Evolutionary conservation across 2,113 vertebrate genomes (phyloP).

Genomic region (Lophius piscatorius): DNA sequence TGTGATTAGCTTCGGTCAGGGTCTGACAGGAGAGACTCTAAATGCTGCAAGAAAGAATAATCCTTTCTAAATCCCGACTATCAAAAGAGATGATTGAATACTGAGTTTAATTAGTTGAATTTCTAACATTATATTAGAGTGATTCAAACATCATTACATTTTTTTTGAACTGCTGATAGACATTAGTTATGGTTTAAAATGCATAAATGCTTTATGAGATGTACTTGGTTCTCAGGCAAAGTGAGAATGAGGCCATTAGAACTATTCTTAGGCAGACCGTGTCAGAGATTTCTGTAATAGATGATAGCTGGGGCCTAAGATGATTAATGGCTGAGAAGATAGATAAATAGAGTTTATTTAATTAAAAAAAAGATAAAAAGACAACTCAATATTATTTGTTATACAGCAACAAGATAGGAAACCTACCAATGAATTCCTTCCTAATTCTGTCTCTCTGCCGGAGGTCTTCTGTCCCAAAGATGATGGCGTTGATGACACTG

Average conservation of each 20-base stretch:
- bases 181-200: constrained; percentile 8
- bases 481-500: constrained; percentile 93
- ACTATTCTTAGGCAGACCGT: constrained; percentile 67
- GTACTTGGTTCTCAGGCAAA: constrained; percentile 29
- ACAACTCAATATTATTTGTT: constrained; percentile 4
- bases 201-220: constrained; percentile 10
- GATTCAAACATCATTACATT: constrained; percentile 8
- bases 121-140: neutral
- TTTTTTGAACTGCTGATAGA: neutral
- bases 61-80: neutral
- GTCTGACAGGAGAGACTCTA: constrained; percentile 1
- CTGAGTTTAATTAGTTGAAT: neutral
- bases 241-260: constrained; percentile 56
- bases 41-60: neutral
- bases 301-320: no score
- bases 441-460: constrained; percentile 87
- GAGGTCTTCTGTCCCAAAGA: constrained; percentile 90
- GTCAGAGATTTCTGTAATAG: constrained; percentile 56
- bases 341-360: no score
- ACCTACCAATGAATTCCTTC: constrained; percentile 92
- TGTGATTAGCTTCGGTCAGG: neutral
- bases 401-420: neutral
- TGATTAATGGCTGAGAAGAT: no score
- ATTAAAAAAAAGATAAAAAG: no score
- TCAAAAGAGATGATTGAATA: neutral